Percentiles rank a stretch among this genome's conserved stretches.
Evolutionary conservation across 1,140 invertebrate genomes (phyloP).

Genomic region (Zelostemma sp.): DNA sequence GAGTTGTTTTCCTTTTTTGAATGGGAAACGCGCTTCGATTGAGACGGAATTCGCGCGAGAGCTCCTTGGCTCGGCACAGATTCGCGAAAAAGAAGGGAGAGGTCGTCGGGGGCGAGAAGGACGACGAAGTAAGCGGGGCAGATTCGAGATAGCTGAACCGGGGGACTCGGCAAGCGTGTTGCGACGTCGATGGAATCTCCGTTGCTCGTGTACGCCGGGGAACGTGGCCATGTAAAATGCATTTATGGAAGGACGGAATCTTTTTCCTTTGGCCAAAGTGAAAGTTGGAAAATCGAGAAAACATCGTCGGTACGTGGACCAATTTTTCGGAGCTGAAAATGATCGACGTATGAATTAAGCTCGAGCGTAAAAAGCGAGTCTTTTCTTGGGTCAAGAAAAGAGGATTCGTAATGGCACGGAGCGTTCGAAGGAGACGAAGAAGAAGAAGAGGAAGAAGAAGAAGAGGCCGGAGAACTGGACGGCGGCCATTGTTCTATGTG

Average conservation of each 20-base stretch:
- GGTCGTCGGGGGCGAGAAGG: slow-evolving; percentile 18
- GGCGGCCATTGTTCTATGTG: slow-evolving; percentile 57
- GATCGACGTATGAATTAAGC: slow-evolving; percentile 30
- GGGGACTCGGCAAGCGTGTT: slow-evolving; percentile 46
- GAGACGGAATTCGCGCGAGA: neutral
- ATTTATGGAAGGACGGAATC: slow-evolving; percentile 6
- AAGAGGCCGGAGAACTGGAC: slow-evolving; percentile 38
- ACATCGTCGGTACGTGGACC: neutral
- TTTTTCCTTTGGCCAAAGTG: slow-evolving; percentile 4
- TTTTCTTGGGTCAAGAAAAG: slow-evolving; percentile 39
- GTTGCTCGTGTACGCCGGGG: slow-evolving; percentile 18
- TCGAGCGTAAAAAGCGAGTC: slow-evolving; percentile 26
- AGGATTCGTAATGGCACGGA: slow-evolving; percentile 35
- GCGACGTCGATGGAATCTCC: slow-evolving; percentile 47
- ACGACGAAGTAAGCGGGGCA: slow-evolving; percentile 25
- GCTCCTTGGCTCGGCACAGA: slow-evolving; percentile 13
- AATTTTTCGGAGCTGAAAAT: slow-evolving; percentile 24
- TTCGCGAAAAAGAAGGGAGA: slow-evolving; percentile 20
- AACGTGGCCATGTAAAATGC: slow-evolving; percentile 10
- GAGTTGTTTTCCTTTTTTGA: neutral
- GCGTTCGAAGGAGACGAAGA: slow-evolving; percentile 17
- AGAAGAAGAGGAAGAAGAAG: slow-evolving; percentile 10
- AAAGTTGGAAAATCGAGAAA: slow-evolving; percentile 4
- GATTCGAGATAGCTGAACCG: slow-evolving; percentile 45
- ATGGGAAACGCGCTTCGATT: no score